Percentiles rank a stretch among this genome's conserved stretches.
Evolutionary conservation across 2,888 invertebrate genomes (phyloP).

Genomic region (Neuroscelio doddi): DNA sequence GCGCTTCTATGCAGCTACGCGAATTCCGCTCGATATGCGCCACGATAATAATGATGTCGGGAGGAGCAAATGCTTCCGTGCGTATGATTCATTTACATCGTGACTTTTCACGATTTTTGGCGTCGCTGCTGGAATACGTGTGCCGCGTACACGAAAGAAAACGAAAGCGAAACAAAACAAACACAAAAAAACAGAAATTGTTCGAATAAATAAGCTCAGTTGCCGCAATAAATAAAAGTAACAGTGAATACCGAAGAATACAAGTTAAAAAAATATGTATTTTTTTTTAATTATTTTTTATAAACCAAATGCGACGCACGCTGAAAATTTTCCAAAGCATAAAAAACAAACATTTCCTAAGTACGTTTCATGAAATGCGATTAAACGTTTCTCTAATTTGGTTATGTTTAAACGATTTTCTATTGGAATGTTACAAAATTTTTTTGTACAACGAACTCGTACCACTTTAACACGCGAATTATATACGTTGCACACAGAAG

Average conservation of each 20-base stretch:
- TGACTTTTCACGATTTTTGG: constrained; percentile 27
- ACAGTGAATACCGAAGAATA: constrained; percentile 9
- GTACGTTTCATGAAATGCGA: too few relatives aligned
- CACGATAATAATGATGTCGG: constrained; percentile 36
- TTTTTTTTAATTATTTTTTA: too few relatives aligned
- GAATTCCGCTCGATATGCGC: constrained; percentile 18
- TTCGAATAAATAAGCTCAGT: constrained; percentile 38
- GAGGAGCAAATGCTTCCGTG: constrained; percentile 26
- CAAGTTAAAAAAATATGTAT: too few relatives aligned
- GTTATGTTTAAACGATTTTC: too few relatives aligned
- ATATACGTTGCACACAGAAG: too few relatives aligned
- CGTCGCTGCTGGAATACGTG: not conserved
- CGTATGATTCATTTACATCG: constrained; percentile 32
- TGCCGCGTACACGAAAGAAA: too few relatives aligned
- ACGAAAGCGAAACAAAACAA: not conserved
- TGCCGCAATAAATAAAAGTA: constrained; percentile 38
- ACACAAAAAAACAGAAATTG: constrained; percentile 33
- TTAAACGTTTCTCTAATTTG: too few relatives aligned
- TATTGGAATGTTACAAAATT: too few relatives aligned
- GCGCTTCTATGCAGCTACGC: constrained; percentile 11
- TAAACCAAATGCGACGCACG: constrained; percentile 13
- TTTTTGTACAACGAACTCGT: too few relatives aligned
- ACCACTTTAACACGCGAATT: too few relatives aligned
- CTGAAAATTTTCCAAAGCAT: constrained; percentile 29
- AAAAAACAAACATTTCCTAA: too few relatives aligned